phyloP scores from a whole-genome alignment of 2,797 vertebrate genomes.

The Brachyalestes nurse region DNA sequence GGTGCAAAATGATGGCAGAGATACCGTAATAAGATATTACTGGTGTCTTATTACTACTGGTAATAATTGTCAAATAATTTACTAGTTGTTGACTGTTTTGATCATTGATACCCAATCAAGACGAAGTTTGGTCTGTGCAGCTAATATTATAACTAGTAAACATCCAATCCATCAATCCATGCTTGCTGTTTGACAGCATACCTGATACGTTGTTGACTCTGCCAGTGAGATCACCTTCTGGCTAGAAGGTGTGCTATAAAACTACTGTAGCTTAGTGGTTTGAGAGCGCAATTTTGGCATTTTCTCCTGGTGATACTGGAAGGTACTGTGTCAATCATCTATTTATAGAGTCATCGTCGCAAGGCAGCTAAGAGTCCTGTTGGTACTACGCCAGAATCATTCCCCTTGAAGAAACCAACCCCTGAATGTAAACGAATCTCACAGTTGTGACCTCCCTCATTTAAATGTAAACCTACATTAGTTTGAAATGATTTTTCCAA shows the following conservation, averaged over 20 bases:
- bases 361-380: slow-evolving; percentile 35
- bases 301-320: slow-evolving; percentile 44
- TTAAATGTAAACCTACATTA: not conserved
- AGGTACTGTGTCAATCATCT: slow-evolving; percentile 52
- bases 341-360: slow-evolving; percentile 57
- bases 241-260: not conserved
- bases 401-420: slow-evolving; percentile 30
- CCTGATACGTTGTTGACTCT: slow-evolving; percentile 34
- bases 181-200: slow-evolving; percentile 16
- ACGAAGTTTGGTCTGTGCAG: not conserved
- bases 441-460: slow-evolving; percentile 1
- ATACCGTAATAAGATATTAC: not conserved
- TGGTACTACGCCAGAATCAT: slow-evolving; percentile 45
- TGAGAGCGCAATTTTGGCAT: slow-evolving; percentile 37
- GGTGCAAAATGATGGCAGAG: not conserved
- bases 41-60: not conserved
- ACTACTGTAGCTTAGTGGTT: slow-evolving; percentile 19
- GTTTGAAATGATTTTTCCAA: not conserved
- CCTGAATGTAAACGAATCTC: not conserved
- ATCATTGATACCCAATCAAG: not conserved
- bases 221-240: slow-evolving; percentile 31
- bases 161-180: slow-evolving; percentile 7
- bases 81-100: not conserved
- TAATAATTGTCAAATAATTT: not conserved
- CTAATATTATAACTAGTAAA: slow-evolving; percentile 21